These are phyloP conservation scores for Coracias cyanogaster DNA, from an alignment of 2,797 vertebrate genomes.

Conservation along the genomic window DNA sequence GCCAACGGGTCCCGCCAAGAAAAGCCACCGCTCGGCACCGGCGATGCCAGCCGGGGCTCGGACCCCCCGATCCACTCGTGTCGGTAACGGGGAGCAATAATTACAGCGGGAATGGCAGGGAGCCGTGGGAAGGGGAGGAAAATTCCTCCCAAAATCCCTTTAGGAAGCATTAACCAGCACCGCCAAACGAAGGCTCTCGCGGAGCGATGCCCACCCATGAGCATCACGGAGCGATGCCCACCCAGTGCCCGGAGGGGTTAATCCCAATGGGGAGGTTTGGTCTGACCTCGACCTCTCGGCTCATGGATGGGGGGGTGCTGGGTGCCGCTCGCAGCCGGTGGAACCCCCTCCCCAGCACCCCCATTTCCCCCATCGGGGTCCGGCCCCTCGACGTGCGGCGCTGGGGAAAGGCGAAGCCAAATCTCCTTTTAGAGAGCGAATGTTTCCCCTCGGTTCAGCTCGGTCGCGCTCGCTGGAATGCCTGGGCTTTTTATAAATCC, in stretches of 20 bases:
- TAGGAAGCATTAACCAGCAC: accelerated
- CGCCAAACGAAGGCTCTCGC: not conserved
- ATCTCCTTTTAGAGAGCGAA: constrained; percentile 66
- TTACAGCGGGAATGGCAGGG: not conserved
- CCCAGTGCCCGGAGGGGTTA: not conserved
- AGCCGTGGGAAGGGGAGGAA: accelerated
- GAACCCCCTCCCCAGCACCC: too few species aligned
- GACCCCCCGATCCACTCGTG: accelerated
- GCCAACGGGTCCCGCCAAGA: not conserved
- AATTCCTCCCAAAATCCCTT: not conserved
- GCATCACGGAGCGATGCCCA: too few species aligned
- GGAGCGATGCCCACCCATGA: not conserved
- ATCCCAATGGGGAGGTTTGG: accelerated
- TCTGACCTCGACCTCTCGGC: accelerated
- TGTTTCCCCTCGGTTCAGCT: constrained; percentile 46
- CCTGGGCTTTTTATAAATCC: constrained; percentile 52
- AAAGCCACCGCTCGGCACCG: not conserved
- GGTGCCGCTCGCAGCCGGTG: too few species aligned
- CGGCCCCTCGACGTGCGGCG: constrained; percentile 35
- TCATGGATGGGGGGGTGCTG: accelerated
- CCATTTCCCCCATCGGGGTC: not conserved
- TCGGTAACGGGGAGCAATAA: accelerated
- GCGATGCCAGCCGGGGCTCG: accelerated
- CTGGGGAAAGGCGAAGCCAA: constrained; percentile 14
- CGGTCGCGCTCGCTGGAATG: constrained; percentile 21